phyloP scores from a whole-genome alignment of 2,113 vertebrate species.

The Etheostoma spectabile region DNA sequence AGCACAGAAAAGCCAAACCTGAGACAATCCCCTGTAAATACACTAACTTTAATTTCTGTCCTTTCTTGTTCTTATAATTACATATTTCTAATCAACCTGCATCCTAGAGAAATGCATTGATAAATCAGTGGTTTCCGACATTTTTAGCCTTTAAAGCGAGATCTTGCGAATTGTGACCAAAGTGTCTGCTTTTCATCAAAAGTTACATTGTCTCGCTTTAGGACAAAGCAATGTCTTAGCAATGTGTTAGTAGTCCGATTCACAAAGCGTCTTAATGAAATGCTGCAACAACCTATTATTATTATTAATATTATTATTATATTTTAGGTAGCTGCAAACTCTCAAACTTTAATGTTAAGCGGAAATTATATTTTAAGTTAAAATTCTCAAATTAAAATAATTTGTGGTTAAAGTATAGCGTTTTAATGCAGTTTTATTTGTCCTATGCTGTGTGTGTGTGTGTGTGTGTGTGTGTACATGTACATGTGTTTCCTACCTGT shows the following conservation, averaged over 20 bases:
- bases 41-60: not conserved
- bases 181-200: not conserved
- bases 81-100: not conserved
- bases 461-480: not conserved
- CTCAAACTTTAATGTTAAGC: not conserved
- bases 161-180: too few species aligned
- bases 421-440: not conserved
- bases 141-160: not conserved
- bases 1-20: conserved; percentile 5
- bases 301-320: not conserved
- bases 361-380: not conserved
- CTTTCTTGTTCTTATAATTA: not conserved
- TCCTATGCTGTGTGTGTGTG: not conserved
- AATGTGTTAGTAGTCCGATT: not conserved
- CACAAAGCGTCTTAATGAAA: not conserved
- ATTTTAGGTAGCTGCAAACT: not conserved
- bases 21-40: conserved; percentile 1
- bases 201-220: not conserved
- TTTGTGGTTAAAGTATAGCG: not conserved
- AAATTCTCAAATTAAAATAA: not conserved
- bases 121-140: not conserved
- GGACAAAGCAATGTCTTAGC: not conserved
- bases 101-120: not conserved
- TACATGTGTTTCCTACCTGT: conserved; percentile 74
- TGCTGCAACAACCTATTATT: not conserved